Percentiles rank a stretch among this genome's conserved stretches.
These are phyloP conservation scores for Elephantulus edwardii DNA, from an alignment of 2,113 vertebrate species.

Conservation along the genomic window DNA sequence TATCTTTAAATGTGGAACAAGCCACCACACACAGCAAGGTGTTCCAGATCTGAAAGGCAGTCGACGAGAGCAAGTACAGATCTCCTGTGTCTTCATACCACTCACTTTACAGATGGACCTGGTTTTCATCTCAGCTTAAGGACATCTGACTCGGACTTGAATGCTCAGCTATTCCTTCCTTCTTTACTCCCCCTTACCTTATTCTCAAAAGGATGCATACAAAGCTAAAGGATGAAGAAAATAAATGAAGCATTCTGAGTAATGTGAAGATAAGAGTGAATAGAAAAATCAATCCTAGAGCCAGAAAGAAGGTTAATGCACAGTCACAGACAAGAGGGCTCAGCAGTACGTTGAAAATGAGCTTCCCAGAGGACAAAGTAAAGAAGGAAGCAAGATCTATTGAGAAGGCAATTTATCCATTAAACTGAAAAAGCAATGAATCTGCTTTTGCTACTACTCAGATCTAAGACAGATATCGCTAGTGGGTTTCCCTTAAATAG, in stretches of 20 bases:
- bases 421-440: background rate
- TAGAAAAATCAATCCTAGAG: background rate
- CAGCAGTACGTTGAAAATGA: background rate
- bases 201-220: background rate
- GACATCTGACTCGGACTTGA: background rate
- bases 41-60: background rate
- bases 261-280: background rate
- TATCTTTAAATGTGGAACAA: background rate
- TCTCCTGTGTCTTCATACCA: background rate
- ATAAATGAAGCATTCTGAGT: background rate
- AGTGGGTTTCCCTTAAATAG: background rate
- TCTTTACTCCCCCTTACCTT: fast-evolving
- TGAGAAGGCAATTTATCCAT: background rate
- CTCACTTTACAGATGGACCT: background rate
- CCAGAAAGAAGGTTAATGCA: background rate
- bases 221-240: background rate
- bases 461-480: background rate
- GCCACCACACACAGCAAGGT: background rate
- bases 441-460: background rate
- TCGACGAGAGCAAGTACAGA: background rate
- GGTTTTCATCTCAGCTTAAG: background rate
- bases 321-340: fast-evolving
- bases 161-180: too few species aligned
- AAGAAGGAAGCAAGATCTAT: background rate
- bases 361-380: background rate